Evolutionary conservation across 2,113 vertebrate genomes (phyloP), one percentile per base, ranked within the genome.

Genomic region (Forbesichthys agassizii): DNA sequence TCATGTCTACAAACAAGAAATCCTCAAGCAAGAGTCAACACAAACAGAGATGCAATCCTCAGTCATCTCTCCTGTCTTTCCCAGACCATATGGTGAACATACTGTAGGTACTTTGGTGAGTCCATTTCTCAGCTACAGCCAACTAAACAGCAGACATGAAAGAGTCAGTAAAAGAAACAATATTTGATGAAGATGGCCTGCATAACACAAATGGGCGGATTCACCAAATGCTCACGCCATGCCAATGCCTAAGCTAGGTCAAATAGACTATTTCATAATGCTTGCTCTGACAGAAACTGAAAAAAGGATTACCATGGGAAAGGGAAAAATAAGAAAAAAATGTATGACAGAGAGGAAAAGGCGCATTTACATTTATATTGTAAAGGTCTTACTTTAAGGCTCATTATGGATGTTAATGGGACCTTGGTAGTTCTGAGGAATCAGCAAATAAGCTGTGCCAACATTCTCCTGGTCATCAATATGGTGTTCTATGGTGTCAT

Each of bases 201-300:
- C 20, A 51, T 56, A 62, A 11, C 62, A 73, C 11, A 66, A 70
- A 81, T 20, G 57, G 67, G 11, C 51, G 62, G 54, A 20, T 0
- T 33, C 27, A 36, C 11, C 54, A 20, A 27, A 14, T 54, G 49
- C 10, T 33, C 20, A 49, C 0, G 3, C 14, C 49, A 69, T 59
- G 68, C 42, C 7, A 12, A 68, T 18, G 75, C 1, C 14, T 59
- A 4, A 65, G 60, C 12, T 33, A 48, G 64, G 48, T 48, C 51
- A 71, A 13, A 63, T 14, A 20, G 7, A 74, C 14, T 33, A 58
- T 73, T 73, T n/a, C 11, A 20, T 11, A 14, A 66, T 12, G 14
- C 16, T 53, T 70, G 36, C 58, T 64, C 53, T 68, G 68, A 74
- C 61, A 51, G 74, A 47, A 55, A 71, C 42, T 60, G 56, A 12